phyloP scores from a whole-genome alignment of 2,113 vertebrate species.

The Eurystomus gularis region DNA sequence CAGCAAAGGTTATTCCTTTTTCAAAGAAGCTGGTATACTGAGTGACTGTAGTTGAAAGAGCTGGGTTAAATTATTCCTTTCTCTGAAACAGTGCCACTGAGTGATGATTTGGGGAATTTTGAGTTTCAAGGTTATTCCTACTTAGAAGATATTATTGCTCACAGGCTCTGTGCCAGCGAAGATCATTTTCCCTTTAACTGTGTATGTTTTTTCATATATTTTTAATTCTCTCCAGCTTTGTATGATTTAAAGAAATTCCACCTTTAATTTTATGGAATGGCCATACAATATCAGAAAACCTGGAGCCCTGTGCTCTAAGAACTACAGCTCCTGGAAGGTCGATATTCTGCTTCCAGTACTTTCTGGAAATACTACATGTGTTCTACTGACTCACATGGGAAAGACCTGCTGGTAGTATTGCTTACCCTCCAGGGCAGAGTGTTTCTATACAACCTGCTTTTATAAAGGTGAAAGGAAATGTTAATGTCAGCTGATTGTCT shows the following conservation, averaged over 20 bases:
- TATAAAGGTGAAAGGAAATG: not conserved
- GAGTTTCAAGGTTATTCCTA: not conserved
- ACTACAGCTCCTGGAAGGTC: constrained; percentile 11
- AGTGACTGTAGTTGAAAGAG: not conserved
- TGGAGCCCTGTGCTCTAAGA: not conserved
- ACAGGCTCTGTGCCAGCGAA: accelerated
- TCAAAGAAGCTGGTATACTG: not conserved
- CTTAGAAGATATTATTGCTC: not conserved
- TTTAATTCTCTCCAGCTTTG: not conserved
- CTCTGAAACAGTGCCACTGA: not conserved
- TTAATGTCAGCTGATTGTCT: not conserved
- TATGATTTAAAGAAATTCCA: not conserved
- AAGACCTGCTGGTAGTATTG: not conserved
- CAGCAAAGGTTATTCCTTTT: not conserved
- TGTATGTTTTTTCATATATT: not conserved
- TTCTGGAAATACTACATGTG: not conserved
- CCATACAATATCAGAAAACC: not conserved
- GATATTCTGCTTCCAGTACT: not conserved
- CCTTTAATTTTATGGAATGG: not conserved
- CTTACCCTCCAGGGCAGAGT: not conserved
- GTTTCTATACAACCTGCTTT: not conserved
- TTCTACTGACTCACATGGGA: not conserved
- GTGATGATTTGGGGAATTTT: not conserved
- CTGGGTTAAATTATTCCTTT: not conserved
- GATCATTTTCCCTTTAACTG: not conserved